phyloP scores from a whole-genome alignment of 2,888 invertebrate species.

The Poecilus cupreus region DNA sequence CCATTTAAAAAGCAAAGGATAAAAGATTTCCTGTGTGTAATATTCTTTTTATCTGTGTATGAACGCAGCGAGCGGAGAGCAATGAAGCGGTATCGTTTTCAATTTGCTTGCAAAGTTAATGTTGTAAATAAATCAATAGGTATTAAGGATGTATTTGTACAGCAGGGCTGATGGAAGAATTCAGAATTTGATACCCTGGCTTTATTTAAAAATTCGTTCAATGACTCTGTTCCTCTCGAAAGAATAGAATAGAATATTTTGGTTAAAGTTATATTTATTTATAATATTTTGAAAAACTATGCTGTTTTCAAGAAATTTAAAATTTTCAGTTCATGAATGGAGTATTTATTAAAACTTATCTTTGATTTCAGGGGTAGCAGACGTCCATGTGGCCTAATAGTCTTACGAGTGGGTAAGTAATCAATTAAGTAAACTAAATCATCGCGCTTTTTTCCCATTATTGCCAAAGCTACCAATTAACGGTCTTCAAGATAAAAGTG shows the following conservation, averaged over 20 bases:
- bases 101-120: slow-evolving; percentile 40
- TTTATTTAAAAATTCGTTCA: slow-evolving; percentile 29
- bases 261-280: not conserved
- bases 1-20: slow-evolving; percentile 31
- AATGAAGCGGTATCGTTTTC: slow-evolving; percentile 27
- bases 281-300: too few relatives aligned
- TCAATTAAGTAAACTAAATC: too few relatives aligned
- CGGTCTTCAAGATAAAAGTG: too few relatives aligned
- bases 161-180: slow-evolving; percentile 9
- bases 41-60: not conserved
- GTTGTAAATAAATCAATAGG: slow-evolving; percentile 43
- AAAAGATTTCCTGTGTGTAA: slow-evolving; percentile 35
- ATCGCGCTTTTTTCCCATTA: too few relatives aligned
- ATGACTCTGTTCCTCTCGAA: not conserved
- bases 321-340: too few relatives aligned
- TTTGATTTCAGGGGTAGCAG: slow-evolving; percentile 70
- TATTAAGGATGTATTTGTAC: slow-evolving; percentile 40
- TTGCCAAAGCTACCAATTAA: too few relatives aligned
- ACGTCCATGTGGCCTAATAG: slow-evolving; percentile 74
- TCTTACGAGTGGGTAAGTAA: slow-evolving; percentile 73
- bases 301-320: too few relatives aligned
- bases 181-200: not conserved
- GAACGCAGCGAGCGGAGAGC: not conserved
- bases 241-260: not conserved
- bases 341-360: slow-evolving; percentile 47